Conservation (phyloP, 2,888 invertebrate species). For the Drosophila borealis region DNA sequence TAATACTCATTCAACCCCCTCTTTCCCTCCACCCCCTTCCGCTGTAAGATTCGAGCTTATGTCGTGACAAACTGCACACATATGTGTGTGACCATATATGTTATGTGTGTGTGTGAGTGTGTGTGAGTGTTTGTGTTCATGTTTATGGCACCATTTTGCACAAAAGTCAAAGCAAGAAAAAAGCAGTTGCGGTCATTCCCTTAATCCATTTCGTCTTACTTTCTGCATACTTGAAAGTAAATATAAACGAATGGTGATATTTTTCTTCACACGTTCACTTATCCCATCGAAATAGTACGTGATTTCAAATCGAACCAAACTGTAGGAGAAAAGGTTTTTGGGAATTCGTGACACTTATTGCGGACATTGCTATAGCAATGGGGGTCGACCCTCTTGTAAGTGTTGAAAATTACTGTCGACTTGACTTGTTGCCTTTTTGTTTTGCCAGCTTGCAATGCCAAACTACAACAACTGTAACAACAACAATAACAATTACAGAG, state of each 20-base stretch:
- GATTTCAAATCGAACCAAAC: constrained; percentile 1
- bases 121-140: constrained; percentile 54
- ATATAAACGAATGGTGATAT: background rate
- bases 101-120: constrained; percentile 11
- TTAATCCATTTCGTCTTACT: constrained; percentile 32
- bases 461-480: constrained; percentile 38
- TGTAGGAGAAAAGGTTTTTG: constrained; percentile 31
- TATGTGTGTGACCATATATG: constrained; percentile 55
- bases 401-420: constrained; percentile 80
- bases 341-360: constrained; percentile 29
- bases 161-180: constrained; percentile 64
- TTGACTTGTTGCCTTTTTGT: constrained; percentile 81
- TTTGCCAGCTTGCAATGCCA: constrained; percentile 53
- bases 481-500: constrained; percentile 58
- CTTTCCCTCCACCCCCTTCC: background rate
- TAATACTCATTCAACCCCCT: constrained; percentile 29
- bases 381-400: constrained; percentile 64
- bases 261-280: background rate
- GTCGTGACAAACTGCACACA: constrained; percentile 81
- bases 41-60: constrained; percentile 61
- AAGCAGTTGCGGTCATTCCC: constrained; percentile 34
- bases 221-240: constrained; percentile 10
- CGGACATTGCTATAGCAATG: constrained; percentile 37
- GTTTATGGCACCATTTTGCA: constrained; percentile 78
- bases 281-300: background rate